Percentiles rank a stretch among this genome's conserved stretches.
These are phyloP conservation scores for Drosophila mauritiana DNA, from an alignment of 1,140 invertebrate species.

Conservation along the genomic window DNA sequence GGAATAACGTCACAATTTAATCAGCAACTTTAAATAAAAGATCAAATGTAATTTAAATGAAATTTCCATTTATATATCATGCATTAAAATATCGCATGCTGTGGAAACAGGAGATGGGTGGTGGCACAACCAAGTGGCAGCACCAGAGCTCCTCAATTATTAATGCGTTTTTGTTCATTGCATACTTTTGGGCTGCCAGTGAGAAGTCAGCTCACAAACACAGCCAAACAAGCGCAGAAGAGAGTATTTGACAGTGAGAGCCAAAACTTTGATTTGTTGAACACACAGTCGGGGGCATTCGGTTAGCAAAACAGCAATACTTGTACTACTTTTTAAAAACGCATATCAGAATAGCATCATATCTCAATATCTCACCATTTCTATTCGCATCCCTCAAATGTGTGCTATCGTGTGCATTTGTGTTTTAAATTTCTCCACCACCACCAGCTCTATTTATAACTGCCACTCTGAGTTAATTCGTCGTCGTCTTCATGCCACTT, in stretches of 20 bases:
- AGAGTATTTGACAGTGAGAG: neutral
- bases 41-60: slow-evolving; percentile 65
- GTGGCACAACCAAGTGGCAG: slow-evolving; percentile 37
- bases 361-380: too few species aligned
- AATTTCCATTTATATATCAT: slow-evolving; percentile 65
- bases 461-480: slow-evolving; percentile 52
- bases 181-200: slow-evolving; percentile 74
- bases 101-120: slow-evolving; percentile 1
- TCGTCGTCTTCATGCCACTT: slow-evolving; percentile 46
- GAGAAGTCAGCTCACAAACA: slow-evolving; percentile 67
- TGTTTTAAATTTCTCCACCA: slow-evolving; percentile 11
- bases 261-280: slow-evolving; percentile 41
- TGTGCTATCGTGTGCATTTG: slow-evolving; percentile 15
- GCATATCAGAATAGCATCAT: too few species aligned
- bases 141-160: slow-evolving; percentile 72
- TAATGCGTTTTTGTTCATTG: slow-evolving; percentile 77
- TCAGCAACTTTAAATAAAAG: slow-evolving; percentile 40
- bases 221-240: slow-evolving; percentile 27
- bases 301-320: neutral
- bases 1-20: slow-evolving; percentile 42
- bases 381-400: neutral
- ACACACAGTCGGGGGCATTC: slow-evolving; percentile 3
- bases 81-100: slow-evolving; percentile 41
- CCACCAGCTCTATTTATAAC: slow-evolving; percentile 68
- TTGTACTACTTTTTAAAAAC: neutral